A percentile compares a stretch with the other conserved stretches of the same genome.
Conservation (phyloP, 2,888 invertebrate species). For the Melipona beecheii region DNA sequence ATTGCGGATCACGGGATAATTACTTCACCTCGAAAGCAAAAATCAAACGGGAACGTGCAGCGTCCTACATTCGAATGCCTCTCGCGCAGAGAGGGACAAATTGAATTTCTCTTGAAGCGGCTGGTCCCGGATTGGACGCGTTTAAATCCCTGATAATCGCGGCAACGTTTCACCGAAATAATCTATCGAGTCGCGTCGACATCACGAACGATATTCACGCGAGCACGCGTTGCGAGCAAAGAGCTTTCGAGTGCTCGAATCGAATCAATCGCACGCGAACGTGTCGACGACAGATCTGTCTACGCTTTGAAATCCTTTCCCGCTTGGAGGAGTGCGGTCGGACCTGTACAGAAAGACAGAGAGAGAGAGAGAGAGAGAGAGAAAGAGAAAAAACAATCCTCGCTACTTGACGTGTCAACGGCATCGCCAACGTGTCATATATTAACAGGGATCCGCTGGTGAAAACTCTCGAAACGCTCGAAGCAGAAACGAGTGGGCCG, state of each 20-base stretch:
- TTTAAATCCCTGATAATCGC: not conserved
- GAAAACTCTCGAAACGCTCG: slow-evolving; percentile 61
- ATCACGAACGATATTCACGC: slow-evolving; percentile 6
- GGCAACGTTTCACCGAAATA: not conserved
- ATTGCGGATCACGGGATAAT: not conserved
- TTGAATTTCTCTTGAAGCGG: not conserved
- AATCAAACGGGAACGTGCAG: not conserved
- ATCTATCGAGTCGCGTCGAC: not conserved
- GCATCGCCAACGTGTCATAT: slow-evolving; percentile 45
- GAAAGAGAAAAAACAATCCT: slow-evolving; percentile 21
- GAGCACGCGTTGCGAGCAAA: not conserved
- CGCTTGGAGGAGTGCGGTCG: slow-evolving; percentile 13
- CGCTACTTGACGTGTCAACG: slow-evolving; percentile 45
- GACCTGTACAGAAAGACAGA: not conserved
- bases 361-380: not conserved
- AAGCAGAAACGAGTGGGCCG: slow-evolving; percentile 51
- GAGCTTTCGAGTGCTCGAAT: slow-evolving; percentile 12
- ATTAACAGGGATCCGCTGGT: slow-evolving; percentile 57
- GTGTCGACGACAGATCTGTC: slow-evolving; percentile 48
- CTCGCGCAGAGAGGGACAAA: not conserved
- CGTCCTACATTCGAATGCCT: not conserved
- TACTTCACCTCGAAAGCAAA: not conserved
- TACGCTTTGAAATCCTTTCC: slow-evolving; percentile 34
- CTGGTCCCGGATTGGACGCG: no score
- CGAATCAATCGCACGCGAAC: slow-evolving; percentile 37